A percentile compares a stretch with the other conserved stretches of the same genome.
Conservation (phyloP, 2,888 invertebrate genomes). For the Brachylomia viminalis region DNA sequence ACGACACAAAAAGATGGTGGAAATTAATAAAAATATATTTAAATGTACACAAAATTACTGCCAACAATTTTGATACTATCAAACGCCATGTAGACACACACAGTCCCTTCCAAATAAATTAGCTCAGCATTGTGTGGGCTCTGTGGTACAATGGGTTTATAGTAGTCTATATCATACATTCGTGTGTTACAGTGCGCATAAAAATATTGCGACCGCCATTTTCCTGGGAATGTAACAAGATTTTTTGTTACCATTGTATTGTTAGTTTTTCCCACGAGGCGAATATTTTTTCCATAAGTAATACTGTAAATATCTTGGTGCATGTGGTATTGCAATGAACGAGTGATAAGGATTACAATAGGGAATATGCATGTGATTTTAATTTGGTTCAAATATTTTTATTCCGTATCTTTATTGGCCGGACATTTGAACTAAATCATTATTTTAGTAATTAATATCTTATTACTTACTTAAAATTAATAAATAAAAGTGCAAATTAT, state of each 20-base stretch:
- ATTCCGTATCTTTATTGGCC: too few species aligned
- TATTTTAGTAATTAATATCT: too few species aligned
- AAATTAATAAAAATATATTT: too few species aligned
- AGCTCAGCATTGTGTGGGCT: constrained; percentile 26
- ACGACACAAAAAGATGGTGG: neutral
- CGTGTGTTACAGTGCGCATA: neutral
- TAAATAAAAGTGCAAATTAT: too few species aligned
- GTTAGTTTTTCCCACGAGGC: constrained; percentile 12
- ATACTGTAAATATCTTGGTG: too few species aligned
- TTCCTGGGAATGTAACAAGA: constrained; percentile 27
- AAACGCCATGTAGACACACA: neutral
- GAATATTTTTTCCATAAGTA: constrained; percentile 29
- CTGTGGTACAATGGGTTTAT: constrained; percentile 24
- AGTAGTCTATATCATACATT: neutral
- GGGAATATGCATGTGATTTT: too few species aligned
- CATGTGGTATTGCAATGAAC: neutral
- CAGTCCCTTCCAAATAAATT: constrained; percentile 31
- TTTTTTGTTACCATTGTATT: constrained; percentile 41
- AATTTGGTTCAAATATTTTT: too few species aligned
- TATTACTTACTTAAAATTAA: too few species aligned
- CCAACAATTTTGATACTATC: neutral
- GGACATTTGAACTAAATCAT: too few species aligned
- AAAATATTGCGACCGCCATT: constrained; percentile 37
- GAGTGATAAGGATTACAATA: neutral
- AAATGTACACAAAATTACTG: neutral